Percentiles rank a stretch among this genome's conserved stretches.
phyloP scores from a whole-genome alignment of 2,113 vertebrate genomes.

The Leuciscus idus region DNA sequence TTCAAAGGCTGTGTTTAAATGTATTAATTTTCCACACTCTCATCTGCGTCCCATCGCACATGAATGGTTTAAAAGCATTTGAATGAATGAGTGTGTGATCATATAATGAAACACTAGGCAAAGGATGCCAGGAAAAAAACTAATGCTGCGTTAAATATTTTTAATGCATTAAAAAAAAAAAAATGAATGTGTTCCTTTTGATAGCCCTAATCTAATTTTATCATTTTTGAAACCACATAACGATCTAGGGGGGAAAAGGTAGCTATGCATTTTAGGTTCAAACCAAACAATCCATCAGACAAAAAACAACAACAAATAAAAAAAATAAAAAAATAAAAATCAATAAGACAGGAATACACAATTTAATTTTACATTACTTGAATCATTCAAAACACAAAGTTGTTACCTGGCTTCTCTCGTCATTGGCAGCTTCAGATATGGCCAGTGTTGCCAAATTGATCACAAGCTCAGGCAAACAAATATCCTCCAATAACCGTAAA shows the following conservation, averaged over 20 bases:
- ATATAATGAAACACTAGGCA: too few relatives aligned
- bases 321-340: too few relatives aligned
- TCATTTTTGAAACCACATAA: neutral
- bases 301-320: neutral
- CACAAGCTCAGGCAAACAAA: slow-evolving; percentile 88
- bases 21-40: too few relatives aligned
- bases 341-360: neutral
- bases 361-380: neutral
- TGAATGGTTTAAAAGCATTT: too few relatives aligned
- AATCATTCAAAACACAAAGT: neutral
- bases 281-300: neutral
- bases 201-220: neutral
- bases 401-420: slow-evolving; percentile 84
- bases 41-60: too few relatives aligned
- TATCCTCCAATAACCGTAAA: slow-evolving; percentile 85
- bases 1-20: too few relatives aligned
- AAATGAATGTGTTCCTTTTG: too few relatives aligned
- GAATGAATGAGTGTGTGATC: too few relatives aligned
- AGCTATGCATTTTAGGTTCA: neutral
- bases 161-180: too few relatives aligned
- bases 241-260: neutral
- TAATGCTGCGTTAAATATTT: too few relatives aligned
- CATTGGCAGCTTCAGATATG: slow-evolving; percentile 82
- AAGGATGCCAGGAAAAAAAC: too few relatives aligned
- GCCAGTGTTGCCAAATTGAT: slow-evolving; percentile 88